Conservation (phyloP, 2,888 invertebrate species). For the Cheilosia pagana region DNA sequence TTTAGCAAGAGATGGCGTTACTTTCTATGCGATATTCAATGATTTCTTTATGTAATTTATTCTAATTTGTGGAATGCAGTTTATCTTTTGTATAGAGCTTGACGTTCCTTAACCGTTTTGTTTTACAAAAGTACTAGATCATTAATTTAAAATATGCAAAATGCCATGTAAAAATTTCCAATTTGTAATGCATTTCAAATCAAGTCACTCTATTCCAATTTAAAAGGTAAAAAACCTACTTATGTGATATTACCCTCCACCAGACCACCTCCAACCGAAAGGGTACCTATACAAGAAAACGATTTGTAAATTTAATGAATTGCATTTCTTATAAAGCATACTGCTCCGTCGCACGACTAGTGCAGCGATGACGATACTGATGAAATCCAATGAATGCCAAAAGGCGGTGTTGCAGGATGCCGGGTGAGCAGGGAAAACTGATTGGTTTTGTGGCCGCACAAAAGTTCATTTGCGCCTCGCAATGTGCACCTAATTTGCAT, state of each 20-base stretch:
- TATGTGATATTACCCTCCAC: neutral
- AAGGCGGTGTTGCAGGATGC: slow-evolving; percentile 11
- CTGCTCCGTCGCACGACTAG: neutral
- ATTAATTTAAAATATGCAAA: too few relatives aligned
- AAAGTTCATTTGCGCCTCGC: slow-evolving; percentile 63
- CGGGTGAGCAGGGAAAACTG: slow-evolving; percentile 14
- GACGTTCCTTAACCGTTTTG: too few relatives aligned
- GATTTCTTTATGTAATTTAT: too few relatives aligned
- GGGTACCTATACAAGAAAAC: slow-evolving; percentile 5
- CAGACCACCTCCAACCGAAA: neutral
- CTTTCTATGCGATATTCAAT: too few relatives aligned
- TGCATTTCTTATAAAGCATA: slow-evolving; percentile 33
- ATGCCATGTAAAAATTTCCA: too few relatives aligned
- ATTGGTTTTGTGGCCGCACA: slow-evolving; percentile 49
- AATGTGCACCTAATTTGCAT: slow-evolving; percentile 67
- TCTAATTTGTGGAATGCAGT: too few relatives aligned
- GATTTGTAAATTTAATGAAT: slow-evolving; percentile 36
- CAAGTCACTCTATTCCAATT: too few relatives aligned
- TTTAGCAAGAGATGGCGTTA: too few relatives aligned
- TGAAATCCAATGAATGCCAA: slow-evolving; percentile 37
- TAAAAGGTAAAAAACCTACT: neutral
- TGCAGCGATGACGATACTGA: slow-evolving; percentile 5
- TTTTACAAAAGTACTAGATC: too few relatives aligned
- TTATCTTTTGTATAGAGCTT: too few relatives aligned
- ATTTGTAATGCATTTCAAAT: too few relatives aligned